Base-by-base conservation (phyloP, 2,113 vertebrate genomes). In the Gobio gobio region DNA sequence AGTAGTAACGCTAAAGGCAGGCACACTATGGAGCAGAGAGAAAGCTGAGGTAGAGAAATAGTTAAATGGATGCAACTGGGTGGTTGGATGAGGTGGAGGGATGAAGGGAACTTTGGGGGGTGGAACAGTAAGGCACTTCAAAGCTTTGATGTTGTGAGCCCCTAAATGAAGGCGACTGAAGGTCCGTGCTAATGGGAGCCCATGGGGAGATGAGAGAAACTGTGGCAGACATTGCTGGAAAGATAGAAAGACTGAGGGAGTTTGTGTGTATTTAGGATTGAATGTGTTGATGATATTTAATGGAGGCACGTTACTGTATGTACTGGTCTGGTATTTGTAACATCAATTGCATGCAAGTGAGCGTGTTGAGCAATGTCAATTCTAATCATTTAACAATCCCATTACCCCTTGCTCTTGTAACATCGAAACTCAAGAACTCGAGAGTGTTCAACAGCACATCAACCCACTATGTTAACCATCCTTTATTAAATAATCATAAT, bases 401-500 rank as follows among this genome's bases (percentile, higher is more conserved):
- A 58, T 61, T 45, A 61, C 1, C 40, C 33, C 16, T 12, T 81
- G 13, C 70, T 56, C 68, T 81, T 3, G 8, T 40, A 66, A 70
- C 47, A 5, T 45, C 2, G 29, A 84, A 79, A 80, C 16, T 36
- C 5, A 14, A 22, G 22, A 70, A 51, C 49, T 43, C 18, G 18
- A 29, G 14, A 54, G 13, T 47, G 7, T 63, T 29, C 47, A 18
- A 18, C 81, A 64, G 22, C 70, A 64, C 40, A 36, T 18, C 49
- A 54, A 16, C 45, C 56, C 49, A 5, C 79, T 92, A 92, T 89
- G 92, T 93, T 94, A 94, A 94, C 94, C 94, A 97, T 96, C 95
- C 95, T 99, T 99, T 99, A 99, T 99, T 99, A 99, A 99, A 99
- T 99, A 98, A 97, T 94, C 94, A 95, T 93, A 94, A 94, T 93